Evolutionary conservation across 2,888 invertebrate species (phyloP).

Genomic region (Parnassius glacialis): DNA sequence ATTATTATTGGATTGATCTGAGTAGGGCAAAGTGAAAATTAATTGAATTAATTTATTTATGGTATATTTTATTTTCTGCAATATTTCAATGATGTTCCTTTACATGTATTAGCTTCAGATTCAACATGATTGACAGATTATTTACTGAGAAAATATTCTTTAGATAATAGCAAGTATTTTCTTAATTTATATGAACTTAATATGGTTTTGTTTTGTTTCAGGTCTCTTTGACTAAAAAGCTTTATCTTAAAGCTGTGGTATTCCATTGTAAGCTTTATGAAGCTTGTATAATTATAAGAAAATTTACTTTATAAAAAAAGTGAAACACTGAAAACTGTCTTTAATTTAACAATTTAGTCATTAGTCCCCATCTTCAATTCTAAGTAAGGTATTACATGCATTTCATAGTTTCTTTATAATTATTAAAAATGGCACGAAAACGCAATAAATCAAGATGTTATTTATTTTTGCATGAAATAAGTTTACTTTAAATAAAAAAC

Average conservation of each 20-base stretch:
- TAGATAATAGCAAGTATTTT: not conserved
- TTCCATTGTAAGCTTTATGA: slow-evolving; percentile 72
- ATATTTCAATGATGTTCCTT: slow-evolving; percentile 71
- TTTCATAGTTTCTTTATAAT: too few species aligned
- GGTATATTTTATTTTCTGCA: not conserved
- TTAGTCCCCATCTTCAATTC: too few species aligned
- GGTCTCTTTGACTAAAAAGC: slow-evolving; percentile 88
- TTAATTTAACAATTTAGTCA: slow-evolving; percentile 24
- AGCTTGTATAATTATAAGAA: slow-evolving; percentile 74
- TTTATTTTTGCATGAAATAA: too few species aligned
- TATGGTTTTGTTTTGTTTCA: slow-evolving; percentile 73
- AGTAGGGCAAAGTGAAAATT: too few species aligned
- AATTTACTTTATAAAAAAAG: slow-evolving; percentile 64
- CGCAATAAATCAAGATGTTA: too few species aligned
- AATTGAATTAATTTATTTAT: too few species aligned
- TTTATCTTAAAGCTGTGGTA: slow-evolving; percentile 64
- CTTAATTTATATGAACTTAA: slow-evolving; percentile 20
- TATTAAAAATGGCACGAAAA: too few species aligned
- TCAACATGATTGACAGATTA: slow-evolving; percentile 53
- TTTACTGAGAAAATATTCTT: slow-evolving; percentile 46
- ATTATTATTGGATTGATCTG: too few species aligned
- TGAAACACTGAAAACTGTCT: slow-evolving; percentile 39
- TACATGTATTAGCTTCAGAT: slow-evolving; percentile 83
- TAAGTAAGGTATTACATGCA: too few species aligned
- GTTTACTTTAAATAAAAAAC: too few species aligned